Evolutionary conservation across 2,888 invertebrate genomes (phyloP).

Genomic region (Drymonia ruficornis): DNA sequence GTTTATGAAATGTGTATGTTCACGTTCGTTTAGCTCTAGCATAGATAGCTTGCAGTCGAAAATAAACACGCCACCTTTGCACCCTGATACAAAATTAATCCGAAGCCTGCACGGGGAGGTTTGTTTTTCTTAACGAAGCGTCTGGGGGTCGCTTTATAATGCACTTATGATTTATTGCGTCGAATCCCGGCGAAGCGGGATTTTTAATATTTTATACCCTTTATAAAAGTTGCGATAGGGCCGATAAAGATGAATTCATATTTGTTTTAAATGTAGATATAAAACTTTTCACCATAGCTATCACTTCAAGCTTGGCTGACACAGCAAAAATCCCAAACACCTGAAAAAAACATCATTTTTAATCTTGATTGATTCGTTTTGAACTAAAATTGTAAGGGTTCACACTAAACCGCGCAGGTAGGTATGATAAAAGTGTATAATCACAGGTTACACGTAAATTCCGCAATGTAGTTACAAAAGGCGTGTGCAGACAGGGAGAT

Average conservation of each 20-base stretch:
- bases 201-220: constrained; percentile 43
- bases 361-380: too few relatives aligned
- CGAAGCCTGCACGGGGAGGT: constrained; percentile 44
- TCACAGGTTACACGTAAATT: neutral
- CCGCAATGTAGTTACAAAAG: neutral
- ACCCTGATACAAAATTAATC: constrained; percentile 36
- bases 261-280: too few relatives aligned
- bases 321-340: too few relatives aligned
- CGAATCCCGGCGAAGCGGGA: constrained; percentile 49
- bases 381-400: too few relatives aligned
- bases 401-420: too few relatives aligned
- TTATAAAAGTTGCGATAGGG: constrained; percentile 1
- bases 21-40: constrained; percentile 12
- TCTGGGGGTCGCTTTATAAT: constrained; percentile 60
- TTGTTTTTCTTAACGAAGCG: constrained; percentile 72
- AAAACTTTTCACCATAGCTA: too few relatives aligned
- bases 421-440: too few relatives aligned
- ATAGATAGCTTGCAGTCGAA: constrained; percentile 12
- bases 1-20: neutral
- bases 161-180: constrained; percentile 73
- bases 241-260: neutral
- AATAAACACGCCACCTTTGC: constrained; percentile 25
- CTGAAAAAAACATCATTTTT: too few relatives aligned
- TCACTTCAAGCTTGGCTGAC: too few relatives aligned
- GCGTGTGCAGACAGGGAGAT: constrained; percentile 46